Evolutionary conservation across 2,113 vertebrate genomes (phyloP), one percentile per base, ranked within the genome.

Genomic region (Eptatretus burgeri): DNA sequence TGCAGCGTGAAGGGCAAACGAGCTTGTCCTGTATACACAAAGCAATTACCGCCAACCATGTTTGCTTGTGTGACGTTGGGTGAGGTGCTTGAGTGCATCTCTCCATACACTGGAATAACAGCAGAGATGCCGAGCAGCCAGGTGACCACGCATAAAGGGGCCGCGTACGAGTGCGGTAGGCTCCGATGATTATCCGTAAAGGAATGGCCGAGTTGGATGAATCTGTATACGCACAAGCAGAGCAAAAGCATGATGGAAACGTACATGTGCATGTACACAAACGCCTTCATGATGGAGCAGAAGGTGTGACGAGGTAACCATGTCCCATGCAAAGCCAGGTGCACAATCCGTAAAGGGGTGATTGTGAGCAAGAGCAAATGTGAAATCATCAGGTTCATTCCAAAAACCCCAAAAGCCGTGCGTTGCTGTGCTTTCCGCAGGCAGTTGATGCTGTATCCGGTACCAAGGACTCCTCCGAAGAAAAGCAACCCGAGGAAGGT

Each of bases 191-290:
- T 20, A 60, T 60, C 56, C n/a, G n/a, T 20, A 20, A 11, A 20
- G 10, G n/a, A 20, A 11, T 20, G 56, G n/a, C 56, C 10, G n/a
- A 60, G 56, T 12, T 60, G 56, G n/a, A 60, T 20, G 56, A 60
- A 60, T n/a, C 56, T 9, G 56, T 60, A 60, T n/a, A 60, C 56
- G 56, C 56, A 60, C n/a, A 60, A 20, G 56, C 56, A 60, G 56
- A 60, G 10, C n/a, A 60, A 60, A 20, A 60, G 56, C n/a, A 60
- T 9, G n/a, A 60, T 20, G 56, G 56, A 60, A 11, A 60, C 56
- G 11, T 60, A 60, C 56, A 60, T 60, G 56, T 60, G 56, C 56
- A 60, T 20, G 56, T 60, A 60, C n/a, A 60, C n/a, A 20, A 60
- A 20, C 9, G 56, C 56, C 56, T n/a, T 17, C 56, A 60, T 20